Base-by-base conservation (phyloP, 2,888 invertebrate genomes). In the Nomada ruficornis region DNA sequence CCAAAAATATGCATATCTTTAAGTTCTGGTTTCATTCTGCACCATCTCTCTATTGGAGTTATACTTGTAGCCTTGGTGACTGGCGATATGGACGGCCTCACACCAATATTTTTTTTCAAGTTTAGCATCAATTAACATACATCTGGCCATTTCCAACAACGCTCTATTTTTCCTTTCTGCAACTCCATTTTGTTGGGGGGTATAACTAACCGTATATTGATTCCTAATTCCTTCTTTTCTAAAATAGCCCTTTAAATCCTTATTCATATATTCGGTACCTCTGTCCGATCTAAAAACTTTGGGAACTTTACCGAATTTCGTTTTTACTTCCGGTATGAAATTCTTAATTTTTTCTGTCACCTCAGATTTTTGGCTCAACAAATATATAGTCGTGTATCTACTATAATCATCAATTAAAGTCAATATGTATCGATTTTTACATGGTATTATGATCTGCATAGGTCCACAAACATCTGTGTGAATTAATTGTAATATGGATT, bases 391-490 rank as follows among this genome's bases (percentile, higher is more conserved):
- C 10, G 89, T 88, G 64, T 86, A 92, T 60, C 88, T 80, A 7
- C 90, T 89, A 73, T 73, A 91, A 83, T 93, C 59, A 18, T 60
- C 36, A 15, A 36, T 60, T 18, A 60, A 13, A 15, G 59, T 60
- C 10, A 29, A 36, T 18, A 60, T 7, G 9, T 60, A 91, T n/a
- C 86, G 77, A 55, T 90, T 89, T 23, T 85, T 86, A 29, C 89
- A 77, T n/a, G 83, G 83, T 7, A 91, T 89, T 9, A 50, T 23
- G 2, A 87, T 89, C 62, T 89, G 85, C 89, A 91, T 90, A 0
- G 91, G 89, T 4, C 91, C 91, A 57, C 91, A 92, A 23, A 93
- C 75, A 67, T 91, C 91, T 1, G 86, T 86, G 72, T 91, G 90
- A 11, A 91, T 72, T 7, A 90, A 73, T 64, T 91, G 89, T 2